Evolutionary conservation across 92 coral and sea anemone genomes (phyloP).

Genomic region (Muricea muricata): DNA sequence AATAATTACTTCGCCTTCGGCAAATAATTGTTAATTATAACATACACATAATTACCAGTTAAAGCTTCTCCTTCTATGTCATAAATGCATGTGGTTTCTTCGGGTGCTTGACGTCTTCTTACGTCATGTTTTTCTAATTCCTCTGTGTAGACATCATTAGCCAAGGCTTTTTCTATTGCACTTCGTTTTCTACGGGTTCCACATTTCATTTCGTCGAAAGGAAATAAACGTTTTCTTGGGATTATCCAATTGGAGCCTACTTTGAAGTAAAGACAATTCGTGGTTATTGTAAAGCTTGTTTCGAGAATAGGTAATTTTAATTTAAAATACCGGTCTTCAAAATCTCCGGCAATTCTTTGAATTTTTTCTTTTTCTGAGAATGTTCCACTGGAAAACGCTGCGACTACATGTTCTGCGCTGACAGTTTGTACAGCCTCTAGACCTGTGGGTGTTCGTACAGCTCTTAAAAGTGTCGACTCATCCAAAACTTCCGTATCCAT

Average conservation of each 20-base stretch:
- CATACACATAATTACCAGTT: background rate
- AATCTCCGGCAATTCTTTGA: constrained; percentile 82
- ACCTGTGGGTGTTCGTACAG: constrained; percentile 91
- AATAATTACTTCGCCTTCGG: no score
- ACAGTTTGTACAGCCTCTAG: constrained; percentile 80
- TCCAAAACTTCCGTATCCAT: constrained; percentile 59
- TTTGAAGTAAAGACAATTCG: constrained; percentile 77
- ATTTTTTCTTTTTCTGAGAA: constrained; percentile 81
- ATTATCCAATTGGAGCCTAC: constrained; percentile 70
- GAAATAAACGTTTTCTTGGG: constrained; percentile 69
- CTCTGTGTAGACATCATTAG: constrained; percentile 79
- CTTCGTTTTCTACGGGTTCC: constrained; percentile 82
- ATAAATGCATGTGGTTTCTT: background rate
- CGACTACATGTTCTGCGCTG: constrained; percentile 53
- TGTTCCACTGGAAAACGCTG: constrained; percentile 88
- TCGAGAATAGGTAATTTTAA: constrained; percentile 80
- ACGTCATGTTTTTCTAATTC: constrained; percentile 77
- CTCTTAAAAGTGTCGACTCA: constrained; percentile 79
- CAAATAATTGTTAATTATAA: no score
- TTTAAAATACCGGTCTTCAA: constrained; percentile 93
- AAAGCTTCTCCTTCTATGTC: constrained; percentile 40
- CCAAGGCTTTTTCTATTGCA: constrained; percentile 66
- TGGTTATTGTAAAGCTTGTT: constrained; percentile 75
- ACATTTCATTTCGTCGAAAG: constrained; percentile 74
- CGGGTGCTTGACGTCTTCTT: constrained; percentile 46